Conservation (phyloP, 2,888 invertebrate species). For the Cyclophora albipunctata region DNA sequence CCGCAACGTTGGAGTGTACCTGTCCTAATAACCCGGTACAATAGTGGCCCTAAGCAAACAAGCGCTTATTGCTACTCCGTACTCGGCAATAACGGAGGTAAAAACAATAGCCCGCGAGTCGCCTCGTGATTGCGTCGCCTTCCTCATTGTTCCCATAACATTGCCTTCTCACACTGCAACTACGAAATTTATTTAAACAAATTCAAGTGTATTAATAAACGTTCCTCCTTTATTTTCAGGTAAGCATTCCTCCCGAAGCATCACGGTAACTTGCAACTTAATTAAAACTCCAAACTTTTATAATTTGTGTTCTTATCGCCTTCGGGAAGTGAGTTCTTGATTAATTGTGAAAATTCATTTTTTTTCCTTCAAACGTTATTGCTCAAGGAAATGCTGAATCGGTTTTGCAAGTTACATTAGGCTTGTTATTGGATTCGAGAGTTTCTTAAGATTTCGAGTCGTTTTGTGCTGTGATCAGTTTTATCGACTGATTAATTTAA, state of each 20-base stretch:
- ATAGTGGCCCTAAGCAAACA: slow-evolving; percentile 64
- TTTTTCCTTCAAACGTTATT: too few species aligned
- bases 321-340: too few species aligned
- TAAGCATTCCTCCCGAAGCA: slow-evolving; percentile 20
- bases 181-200: slow-evolving; percentile 32
- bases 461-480: not conserved
- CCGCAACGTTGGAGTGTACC: slow-evolving; percentile 32
- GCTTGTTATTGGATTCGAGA: slow-evolving; percentile 20
- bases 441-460: not conserved
- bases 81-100: slow-evolving; percentile 54
- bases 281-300: too few species aligned
- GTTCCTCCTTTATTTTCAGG: slow-evolving; percentile 32
- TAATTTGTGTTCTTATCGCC: slow-evolving; percentile 1
- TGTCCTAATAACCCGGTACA: slow-evolving; percentile 65
- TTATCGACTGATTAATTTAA: slow-evolving; percentile 43
- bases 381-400: too few species aligned
- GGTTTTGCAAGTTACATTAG: too few species aligned
- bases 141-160: slow-evolving; percentile 51
- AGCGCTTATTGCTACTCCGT: slow-evolving; percentile 64
- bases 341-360: too few species aligned
- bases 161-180: slow-evolving; percentile 42
- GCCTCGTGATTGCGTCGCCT: slow-evolving; percentile 53
- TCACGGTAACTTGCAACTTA: too few species aligned
- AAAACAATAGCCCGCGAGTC: slow-evolving; percentile 55
- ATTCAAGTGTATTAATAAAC: slow-evolving; percentile 23